phyloP scores from a whole-genome alignment of 1,140 invertebrate species.

The Cepaea nemoralis region DNA sequence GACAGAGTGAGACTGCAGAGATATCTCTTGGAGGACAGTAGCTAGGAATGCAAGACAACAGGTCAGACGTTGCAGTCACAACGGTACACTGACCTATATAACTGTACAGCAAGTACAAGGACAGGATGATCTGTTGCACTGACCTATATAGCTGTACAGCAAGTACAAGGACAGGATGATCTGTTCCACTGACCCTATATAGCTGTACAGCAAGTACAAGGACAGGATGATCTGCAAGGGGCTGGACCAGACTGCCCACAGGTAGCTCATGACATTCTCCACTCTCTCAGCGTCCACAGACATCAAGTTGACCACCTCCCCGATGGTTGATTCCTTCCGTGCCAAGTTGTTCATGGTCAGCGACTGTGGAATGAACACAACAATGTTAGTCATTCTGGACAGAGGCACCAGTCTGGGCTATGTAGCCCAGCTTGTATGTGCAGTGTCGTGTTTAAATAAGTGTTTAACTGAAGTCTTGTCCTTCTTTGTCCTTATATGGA shows the following conservation, averaged over 20 bases:
- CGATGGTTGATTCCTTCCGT: slow-evolving; percentile 71
- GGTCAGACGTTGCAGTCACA: no score
- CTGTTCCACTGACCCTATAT: slow-evolving; percentile 82
- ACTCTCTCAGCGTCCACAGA: slow-evolving; percentile 73
- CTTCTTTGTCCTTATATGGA: no score
- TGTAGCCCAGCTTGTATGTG: no score
- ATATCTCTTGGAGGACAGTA: no score
- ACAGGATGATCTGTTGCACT: slow-evolving; percentile 82
- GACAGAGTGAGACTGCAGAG: no score
- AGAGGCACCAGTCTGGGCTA: no score
- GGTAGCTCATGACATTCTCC: slow-evolving; percentile 75
- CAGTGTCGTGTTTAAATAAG: no score
- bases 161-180: slow-evolving; percentile 88
- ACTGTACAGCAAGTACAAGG: slow-evolving; percentile 90
- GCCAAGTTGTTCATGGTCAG: slow-evolving; percentile 57
- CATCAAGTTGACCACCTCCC: slow-evolving; percentile 77
- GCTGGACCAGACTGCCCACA: slow-evolving; percentile 96
- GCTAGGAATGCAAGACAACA: no score
- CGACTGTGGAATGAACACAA: slow-evolving; percentile 46
- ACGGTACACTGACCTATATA: no score
- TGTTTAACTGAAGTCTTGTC: no score
- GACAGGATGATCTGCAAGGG: slow-evolving; percentile 89
- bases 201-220: slow-evolving; percentile 89
- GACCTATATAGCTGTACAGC: slow-evolving; percentile 78
- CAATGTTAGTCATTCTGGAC: no score